phyloP scores from a whole-genome alignment of 2,888 invertebrate genomes.

The Neoascia interrupta region DNA sequence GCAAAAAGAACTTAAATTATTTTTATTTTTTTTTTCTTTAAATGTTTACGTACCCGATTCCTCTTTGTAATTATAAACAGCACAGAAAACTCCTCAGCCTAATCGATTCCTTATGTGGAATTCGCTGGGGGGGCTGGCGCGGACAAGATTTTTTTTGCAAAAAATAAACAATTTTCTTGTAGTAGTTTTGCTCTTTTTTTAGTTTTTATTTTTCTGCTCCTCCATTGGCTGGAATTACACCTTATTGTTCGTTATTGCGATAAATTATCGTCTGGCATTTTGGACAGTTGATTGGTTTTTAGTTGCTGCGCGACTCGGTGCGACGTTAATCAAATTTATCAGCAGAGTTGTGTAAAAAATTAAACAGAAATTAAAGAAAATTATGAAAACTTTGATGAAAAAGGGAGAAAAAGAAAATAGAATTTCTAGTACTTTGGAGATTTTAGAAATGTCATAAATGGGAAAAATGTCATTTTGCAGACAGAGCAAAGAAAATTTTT shows the following conservation, averaged over 20 bases:
- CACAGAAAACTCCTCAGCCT: constrained; percentile 1
- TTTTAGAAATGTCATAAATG: constrained; percentile 57
- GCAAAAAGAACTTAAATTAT: constrained; percentile 9
- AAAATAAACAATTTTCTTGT: constrained; percentile 47
- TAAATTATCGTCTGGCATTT: constrained; percentile 32
- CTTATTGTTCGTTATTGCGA: constrained; percentile 16
- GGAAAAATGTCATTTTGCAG: constrained; percentile 42
- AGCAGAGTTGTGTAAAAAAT: constrained; percentile 12
- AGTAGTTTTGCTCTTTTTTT: constrained; percentile 11
- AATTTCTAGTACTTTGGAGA: constrained; percentile 26
- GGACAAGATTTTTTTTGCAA: constrained; percentile 33
- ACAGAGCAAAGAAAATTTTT: not conserved
- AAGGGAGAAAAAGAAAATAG: constrained; percentile 43
- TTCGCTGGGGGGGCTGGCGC: not conserved
- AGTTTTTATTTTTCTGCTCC: constrained; percentile 6
- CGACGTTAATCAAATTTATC: not conserved
- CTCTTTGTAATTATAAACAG: constrained; percentile 18
- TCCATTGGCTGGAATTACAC: constrained; percentile 33
- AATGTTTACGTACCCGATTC: constrained; percentile 53
- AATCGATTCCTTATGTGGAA: not conserved
- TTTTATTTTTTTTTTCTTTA: not conserved
- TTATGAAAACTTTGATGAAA: constrained; percentile 38
- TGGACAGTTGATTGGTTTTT: not conserved
- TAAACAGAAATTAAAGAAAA: constrained; percentile 37
- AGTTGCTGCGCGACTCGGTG: not conserved